Percentiles rank a stretch among this genome's conserved stretches.
These are phyloP conservation scores for Drosophila birchii DNA, from an alignment of 2,888 invertebrate genomes.

Conservation along the genomic window DNA sequence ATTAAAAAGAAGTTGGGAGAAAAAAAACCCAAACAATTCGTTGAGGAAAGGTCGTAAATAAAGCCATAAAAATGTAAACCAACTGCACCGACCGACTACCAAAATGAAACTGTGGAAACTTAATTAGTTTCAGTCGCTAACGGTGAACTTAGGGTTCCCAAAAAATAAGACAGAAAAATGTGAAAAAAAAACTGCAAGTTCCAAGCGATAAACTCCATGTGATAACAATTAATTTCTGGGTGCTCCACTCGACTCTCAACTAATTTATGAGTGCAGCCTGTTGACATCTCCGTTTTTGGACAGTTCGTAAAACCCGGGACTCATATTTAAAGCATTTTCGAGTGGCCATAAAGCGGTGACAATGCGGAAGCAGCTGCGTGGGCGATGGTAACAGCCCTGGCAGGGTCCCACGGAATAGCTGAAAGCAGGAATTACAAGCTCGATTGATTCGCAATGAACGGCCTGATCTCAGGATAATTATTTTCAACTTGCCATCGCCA, in stretches of 20 bases:
- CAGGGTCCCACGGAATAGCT: not conserved
- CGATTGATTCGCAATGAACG: constrained; percentile 71
- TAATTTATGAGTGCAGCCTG: constrained; percentile 73
- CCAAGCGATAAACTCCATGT: constrained; percentile 56
- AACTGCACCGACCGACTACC: constrained; percentile 57
- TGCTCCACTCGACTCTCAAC: constrained; percentile 36
- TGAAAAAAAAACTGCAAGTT: constrained; percentile 46
- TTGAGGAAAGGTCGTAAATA: constrained; percentile 69
- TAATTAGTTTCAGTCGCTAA: constrained; percentile 67
- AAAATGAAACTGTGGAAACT: constrained; percentile 70
- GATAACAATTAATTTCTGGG: constrained; percentile 73
- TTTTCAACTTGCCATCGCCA: constrained; percentile 39
- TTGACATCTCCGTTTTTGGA: constrained; percentile 70
- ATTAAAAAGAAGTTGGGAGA: constrained; percentile 58
- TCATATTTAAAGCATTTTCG: constrained; percentile 28
- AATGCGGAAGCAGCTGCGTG: constrained; percentile 31
- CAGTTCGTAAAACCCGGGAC: constrained; percentile 62
- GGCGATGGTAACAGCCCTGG: constrained; percentile 2
- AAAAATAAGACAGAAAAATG: constrained; percentile 2
- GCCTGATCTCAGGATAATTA: constrained; percentile 40
- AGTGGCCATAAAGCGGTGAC: constrained; percentile 47
- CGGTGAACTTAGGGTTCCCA: constrained; percentile 11
- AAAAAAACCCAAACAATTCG: constrained; percentile 72
- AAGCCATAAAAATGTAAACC: constrained; percentile 72
- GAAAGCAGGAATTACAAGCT: constrained; percentile 69